A percentile compares a stretch with the other conserved stretches of the same genome.
Evolutionary conservation across 2,797 vertebrate genomes (phyloP).

Genomic region (Enteromius trimaculatus): DNA sequence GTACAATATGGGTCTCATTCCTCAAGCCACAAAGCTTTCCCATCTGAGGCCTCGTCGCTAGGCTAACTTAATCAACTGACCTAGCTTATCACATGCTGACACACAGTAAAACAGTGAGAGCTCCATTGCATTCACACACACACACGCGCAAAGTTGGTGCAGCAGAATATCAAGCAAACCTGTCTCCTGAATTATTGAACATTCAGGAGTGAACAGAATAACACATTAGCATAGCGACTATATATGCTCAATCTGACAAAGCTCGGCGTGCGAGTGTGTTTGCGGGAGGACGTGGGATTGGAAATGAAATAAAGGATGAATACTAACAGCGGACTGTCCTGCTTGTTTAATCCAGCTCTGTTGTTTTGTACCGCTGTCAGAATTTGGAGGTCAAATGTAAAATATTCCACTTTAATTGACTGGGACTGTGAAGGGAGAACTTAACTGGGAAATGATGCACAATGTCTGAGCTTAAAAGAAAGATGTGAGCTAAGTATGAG

Average conservation of each 20-base stretch:
- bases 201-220: slow-evolving; percentile 70
- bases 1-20: slow-evolving; percentile 19
- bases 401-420: neutral
- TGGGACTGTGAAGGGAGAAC: neutral
- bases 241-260: slow-evolving; percentile 75
- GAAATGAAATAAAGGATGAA: slow-evolving; percentile 9
- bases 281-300: slow-evolving; percentile 17
- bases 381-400: neutral
- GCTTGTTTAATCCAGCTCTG: slow-evolving; percentile 1
- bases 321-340: neutral
- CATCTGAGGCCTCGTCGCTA: slow-evolving; percentile 2
- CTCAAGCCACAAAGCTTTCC: slow-evolving; percentile 31
- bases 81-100: slow-evolving; percentile 55
- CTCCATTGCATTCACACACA: slow-evolving; percentile 30
- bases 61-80: slow-evolving; percentile 37
- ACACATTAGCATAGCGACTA: slow-evolving; percentile 79
- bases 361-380: neutral
- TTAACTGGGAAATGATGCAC: neutral
- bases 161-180: slow-evolving; percentile 83
- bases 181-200: slow-evolving; percentile 82
- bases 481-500: neutral
- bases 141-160: slow-evolving; percentile 65
- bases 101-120: slow-evolving; percentile 62
- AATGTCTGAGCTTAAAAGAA: neutral
- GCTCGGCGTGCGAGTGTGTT: neutral